These are phyloP conservation scores for Mugil cephalus DNA, from an alignment of 2,113 vertebrate genomes.

Conservation along the genomic window DNA sequence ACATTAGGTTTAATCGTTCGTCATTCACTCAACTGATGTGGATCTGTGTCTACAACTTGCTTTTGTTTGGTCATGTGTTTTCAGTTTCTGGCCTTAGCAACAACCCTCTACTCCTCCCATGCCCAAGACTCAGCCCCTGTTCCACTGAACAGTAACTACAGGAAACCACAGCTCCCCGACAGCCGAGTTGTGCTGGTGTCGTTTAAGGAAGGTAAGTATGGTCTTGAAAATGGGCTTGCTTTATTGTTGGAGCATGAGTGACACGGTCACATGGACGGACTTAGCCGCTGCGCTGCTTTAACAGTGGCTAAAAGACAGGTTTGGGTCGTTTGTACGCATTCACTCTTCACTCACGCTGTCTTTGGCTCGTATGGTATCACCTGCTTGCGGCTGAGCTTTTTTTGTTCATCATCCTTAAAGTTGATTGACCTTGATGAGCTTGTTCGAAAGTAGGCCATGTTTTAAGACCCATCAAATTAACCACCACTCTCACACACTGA, in stretches of 20 bases:
- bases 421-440: constrained; percentile 44
- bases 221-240: constrained; percentile 31
- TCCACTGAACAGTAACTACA: constrained; percentile 89
- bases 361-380: constrained; percentile 34
- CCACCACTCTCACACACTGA: constrained; percentile 35
- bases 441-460: constrained; percentile 19
- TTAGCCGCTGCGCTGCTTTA: constrained; percentile 25
- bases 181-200: constrained; percentile 89
- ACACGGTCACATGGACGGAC: constrained; percentile 11
- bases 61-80: constrained; percentile 53
- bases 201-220: constrained; percentile 89
- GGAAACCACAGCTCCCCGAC: constrained; percentile 85
- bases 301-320: constrained; percentile 18
- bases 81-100: constrained; percentile 88
- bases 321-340: constrained; percentile 21
- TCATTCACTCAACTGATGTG: neutral
- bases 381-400: constrained; percentile 52
- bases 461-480: constrained; percentile 37
- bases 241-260: constrained; percentile 29
- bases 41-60: neutral
- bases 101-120: constrained; percentile 86
- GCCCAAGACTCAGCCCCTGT: constrained; percentile 80
- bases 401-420: constrained; percentile 12
- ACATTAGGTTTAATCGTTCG: neutral
- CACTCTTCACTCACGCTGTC: constrained; percentile 24